Conservation (phyloP, 1,140 invertebrate genomes). For the Hormaphis cornu region DNA sequence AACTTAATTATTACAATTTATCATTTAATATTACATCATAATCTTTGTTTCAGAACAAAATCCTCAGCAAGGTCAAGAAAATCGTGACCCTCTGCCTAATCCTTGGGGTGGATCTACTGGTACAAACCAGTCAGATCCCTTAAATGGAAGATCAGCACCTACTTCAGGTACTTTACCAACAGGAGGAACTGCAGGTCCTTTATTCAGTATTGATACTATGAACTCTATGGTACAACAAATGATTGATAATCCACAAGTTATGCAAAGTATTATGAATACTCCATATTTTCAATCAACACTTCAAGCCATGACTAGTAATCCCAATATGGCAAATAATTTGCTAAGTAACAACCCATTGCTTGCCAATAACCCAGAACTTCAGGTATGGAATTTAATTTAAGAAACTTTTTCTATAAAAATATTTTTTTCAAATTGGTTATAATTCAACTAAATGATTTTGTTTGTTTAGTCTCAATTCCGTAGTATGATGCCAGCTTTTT, state of each 20-base stretch:
- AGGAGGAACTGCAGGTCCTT: not conserved
- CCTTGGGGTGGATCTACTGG: slow-evolving; percentile 61
- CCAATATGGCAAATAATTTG: slow-evolving; percentile 69
- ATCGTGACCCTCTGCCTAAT: slow-evolving; percentile 92
- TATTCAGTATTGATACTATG: slow-evolving; percentile 53
- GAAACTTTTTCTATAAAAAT: not conserved
- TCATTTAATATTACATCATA: too few species aligned
- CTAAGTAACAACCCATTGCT: slow-evolving; percentile 76
- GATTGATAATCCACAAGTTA: slow-evolving; percentile 80
- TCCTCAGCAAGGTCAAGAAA: slow-evolving; percentile 82
- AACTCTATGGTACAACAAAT: slow-evolving; percentile 85
- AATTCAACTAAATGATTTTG: not conserved
- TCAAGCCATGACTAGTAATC: slow-evolving; percentile 75
- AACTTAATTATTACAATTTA: too few species aligned
- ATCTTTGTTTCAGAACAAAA: slow-evolving; percentile 46
- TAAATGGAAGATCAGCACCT: slow-evolving; percentile 42
- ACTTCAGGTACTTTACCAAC: slow-evolving; percentile 6
- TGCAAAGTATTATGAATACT: slow-evolving; percentile 84
- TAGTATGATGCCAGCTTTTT: slow-evolving; percentile 76
- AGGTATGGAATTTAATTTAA: slow-evolving; percentile 41
- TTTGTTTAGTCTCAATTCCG: slow-evolving; percentile 63
- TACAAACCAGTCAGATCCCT: slow-evolving; percentile 35
- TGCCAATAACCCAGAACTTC: slow-evolving; percentile 76
- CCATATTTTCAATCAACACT: slow-evolving; percentile 84
- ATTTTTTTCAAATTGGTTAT: not conserved